Evolutionary conservation across 1,140 invertebrate species (phyloP).

Genomic region (Oedothorax gibbosus): DNA sequence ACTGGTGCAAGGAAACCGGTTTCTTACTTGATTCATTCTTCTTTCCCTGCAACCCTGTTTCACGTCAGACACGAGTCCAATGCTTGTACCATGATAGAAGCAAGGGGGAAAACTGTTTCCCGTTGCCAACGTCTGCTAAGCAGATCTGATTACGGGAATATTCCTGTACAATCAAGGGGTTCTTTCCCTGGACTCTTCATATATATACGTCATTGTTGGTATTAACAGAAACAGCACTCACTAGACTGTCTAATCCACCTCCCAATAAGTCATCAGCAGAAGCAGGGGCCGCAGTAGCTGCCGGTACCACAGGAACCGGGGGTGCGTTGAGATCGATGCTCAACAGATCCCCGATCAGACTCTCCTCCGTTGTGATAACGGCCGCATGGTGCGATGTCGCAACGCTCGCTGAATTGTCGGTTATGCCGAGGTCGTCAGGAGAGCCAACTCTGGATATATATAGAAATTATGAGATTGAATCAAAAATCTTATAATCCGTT

Average conservation of each 20-base stretch:
- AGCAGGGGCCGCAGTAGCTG: constrained; percentile 68
- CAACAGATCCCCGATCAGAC: constrained; percentile 94
- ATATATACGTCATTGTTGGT: too few species aligned
- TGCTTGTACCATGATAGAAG: too few species aligned
- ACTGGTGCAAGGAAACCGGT: too few species aligned
- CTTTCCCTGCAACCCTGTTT: too few species aligned
- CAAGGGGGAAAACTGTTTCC: too few species aligned
- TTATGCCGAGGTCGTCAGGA: constrained; percentile 71
- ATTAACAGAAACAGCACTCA: constrained; percentile 69
- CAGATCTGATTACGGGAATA: too few species aligned
- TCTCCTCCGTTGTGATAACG: constrained; percentile 92
- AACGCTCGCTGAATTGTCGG: constrained; percentile 58
- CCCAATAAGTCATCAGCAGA: constrained; percentile 78
- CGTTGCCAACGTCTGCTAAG: too few species aligned
- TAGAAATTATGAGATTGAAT: neutral
- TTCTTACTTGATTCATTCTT: too few species aligned
- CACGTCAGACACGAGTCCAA: too few species aligned
- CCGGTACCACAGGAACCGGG: constrained; percentile 69
- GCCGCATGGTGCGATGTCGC: constrained; percentile 71
- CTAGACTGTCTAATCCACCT: constrained; percentile 84
- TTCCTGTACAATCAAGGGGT: too few species aligned
- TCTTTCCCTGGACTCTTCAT: too few species aligned
- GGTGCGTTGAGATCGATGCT: constrained; percentile 89
- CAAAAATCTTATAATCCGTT: neutral
- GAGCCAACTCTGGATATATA: constrained; percentile 65